These are phyloP conservation scores for Pseudochaenichthys georgianus DNA, from an alignment of 2,797 vertebrate species.

Conservation along the genomic window DNA sequence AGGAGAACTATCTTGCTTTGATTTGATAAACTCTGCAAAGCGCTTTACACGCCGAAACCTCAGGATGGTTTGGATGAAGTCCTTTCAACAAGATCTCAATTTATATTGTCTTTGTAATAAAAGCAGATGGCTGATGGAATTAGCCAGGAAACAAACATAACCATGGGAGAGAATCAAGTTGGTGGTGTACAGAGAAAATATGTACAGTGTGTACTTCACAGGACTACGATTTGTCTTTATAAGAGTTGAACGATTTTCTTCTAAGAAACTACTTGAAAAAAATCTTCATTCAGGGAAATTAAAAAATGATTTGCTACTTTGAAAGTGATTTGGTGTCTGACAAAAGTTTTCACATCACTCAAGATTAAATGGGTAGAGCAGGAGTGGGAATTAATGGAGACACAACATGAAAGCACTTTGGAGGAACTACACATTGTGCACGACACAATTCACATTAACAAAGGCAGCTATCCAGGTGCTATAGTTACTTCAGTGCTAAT, in stretches of 20 bases:
- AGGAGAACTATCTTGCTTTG: constrained; percentile 49
- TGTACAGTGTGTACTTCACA: neutral
- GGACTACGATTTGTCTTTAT: neutral
- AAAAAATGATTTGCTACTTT: constrained; percentile 20
- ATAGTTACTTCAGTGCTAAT: constrained; percentile 58
- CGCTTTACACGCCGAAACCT: constrained; percentile 31
- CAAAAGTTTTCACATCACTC: constrained; percentile 18
- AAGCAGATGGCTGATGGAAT: constrained; percentile 45
- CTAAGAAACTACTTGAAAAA: neutral
- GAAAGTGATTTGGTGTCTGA: constrained; percentile 11
- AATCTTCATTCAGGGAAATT: neutral
- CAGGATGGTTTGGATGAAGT: constrained; percentile 30
- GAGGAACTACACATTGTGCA: constrained; percentile 33
- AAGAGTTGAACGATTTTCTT: neutral
- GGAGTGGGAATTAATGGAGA: constrained; percentile 16
- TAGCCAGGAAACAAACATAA: constrained; percentile 18
- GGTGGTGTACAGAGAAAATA: neutral
- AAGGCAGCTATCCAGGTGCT: constrained; percentile 47
- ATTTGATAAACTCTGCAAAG: constrained; percentile 56
- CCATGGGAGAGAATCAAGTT: constrained; percentile 13
- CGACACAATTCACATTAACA: constrained; percentile 32
- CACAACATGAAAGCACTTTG: constrained; percentile 45
- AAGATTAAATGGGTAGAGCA: constrained; percentile 29
- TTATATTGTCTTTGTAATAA: constrained; percentile 36
- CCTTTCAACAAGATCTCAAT: constrained; percentile 45